Percentiles rank a stretch among this genome's conserved stretches.
Evolutionary conservation across 2,888 invertebrate species (phyloP).

Genomic region (Zonitis immaculata): DNA sequence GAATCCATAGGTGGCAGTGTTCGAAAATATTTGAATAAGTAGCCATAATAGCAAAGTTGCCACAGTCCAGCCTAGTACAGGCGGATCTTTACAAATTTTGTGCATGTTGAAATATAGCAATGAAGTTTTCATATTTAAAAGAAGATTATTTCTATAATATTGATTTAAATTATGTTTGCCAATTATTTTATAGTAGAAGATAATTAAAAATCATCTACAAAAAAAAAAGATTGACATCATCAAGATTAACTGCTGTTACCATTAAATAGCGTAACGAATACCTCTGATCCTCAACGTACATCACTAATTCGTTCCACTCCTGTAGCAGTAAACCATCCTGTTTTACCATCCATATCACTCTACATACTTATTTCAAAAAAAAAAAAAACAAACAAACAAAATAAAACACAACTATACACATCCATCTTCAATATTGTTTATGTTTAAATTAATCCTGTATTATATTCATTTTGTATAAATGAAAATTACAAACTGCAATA

Average conservation of each 20-base stretch:
- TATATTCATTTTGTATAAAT: neutral
- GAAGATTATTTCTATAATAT: no score
- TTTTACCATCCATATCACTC: neutral
- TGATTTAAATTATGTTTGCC: neutral
- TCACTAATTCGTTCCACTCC: conserved; percentile 40
- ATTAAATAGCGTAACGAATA: conserved; percentile 16
- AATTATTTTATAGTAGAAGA: neutral
- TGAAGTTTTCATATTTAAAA: no score
- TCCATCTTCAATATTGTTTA: conserved; percentile 28
- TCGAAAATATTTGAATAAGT: no score
- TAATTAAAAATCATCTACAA: neutral
- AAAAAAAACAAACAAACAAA: neutral
- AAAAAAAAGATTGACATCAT: conserved; percentile 1
- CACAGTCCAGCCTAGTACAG: no score
- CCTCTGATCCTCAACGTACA: conserved; percentile 24
- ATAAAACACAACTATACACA: neutral
- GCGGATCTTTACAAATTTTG: no score
- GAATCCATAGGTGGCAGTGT: no score
- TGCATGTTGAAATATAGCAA: no score
- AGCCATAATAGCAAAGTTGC: no score
- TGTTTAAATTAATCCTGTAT: conserved; percentile 38
- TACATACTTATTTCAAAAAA: neutral
- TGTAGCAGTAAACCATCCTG: conserved; percentile 27
- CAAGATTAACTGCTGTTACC: conserved; percentile 17
- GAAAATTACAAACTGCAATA: neutral